Evolutionary conservation across 2,888 invertebrate genomes (phyloP).

Genomic region (Exocentrus adspersus): DNA sequence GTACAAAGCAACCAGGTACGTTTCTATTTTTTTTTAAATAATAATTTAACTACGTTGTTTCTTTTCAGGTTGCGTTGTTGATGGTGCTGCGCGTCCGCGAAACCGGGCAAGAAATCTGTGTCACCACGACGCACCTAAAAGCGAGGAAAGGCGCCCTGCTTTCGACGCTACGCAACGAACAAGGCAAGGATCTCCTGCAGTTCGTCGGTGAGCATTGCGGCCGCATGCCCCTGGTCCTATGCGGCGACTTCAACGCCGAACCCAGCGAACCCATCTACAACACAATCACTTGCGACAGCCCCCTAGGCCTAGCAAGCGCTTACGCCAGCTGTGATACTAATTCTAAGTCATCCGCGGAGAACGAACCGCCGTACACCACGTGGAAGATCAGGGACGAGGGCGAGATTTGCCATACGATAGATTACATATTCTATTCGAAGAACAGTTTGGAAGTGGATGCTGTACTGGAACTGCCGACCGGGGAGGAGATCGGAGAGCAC

Average conservation of each 20-base stretch:
- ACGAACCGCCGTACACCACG: slow-evolving; percentile 78
- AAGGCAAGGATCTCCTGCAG: slow-evolving; percentile 73
- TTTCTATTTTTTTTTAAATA: too few species aligned
- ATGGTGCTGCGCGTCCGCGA: slow-evolving; percentile 67
- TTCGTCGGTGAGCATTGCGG: slow-evolving; percentile 66
- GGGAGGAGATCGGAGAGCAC: slow-evolving; percentile 72
- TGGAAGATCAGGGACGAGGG: slow-evolving; percentile 80
- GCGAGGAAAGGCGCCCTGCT: slow-evolving; percentile 75
- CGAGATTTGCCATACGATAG: slow-evolving; percentile 78
- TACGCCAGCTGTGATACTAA: slow-evolving; percentile 63
- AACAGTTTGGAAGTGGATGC: slow-evolving; percentile 68
- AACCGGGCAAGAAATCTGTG: slow-evolving; percentile 70
- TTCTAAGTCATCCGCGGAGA: slow-evolving; percentile 43
- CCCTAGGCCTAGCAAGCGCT: slow-evolving; percentile 65
- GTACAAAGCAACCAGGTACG: slow-evolving; percentile 77
- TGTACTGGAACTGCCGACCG: slow-evolving; percentile 71
- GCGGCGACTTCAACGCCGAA: slow-evolving; percentile 83
- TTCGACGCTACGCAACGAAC: slow-evolving; percentile 75
- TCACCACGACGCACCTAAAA: slow-evolving; percentile 80
- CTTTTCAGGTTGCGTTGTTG: slow-evolving; percentile 69
- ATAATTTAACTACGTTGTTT: background rate
- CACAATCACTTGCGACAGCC: slow-evolving; percentile 65
- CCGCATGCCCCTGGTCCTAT: slow-evolving; percentile 71
- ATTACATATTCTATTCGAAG: slow-evolving; percentile 76
- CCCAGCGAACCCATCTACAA: slow-evolving; percentile 76